phyloP scores from a whole-genome alignment of 2,797 vertebrate genomes.

The Salarias fasciatus region DNA sequence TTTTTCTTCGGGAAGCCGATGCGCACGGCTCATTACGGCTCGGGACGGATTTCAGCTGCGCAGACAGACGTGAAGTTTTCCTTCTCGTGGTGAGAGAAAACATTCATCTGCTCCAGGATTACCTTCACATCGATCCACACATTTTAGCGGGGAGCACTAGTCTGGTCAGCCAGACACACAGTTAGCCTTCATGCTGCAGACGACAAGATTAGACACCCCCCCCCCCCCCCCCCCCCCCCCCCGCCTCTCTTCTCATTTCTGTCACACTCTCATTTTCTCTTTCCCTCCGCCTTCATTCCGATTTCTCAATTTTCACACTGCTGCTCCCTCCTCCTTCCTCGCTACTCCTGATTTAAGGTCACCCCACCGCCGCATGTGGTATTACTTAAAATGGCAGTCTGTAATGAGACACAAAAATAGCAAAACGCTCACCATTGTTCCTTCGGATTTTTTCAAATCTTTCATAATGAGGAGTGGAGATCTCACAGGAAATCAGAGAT shows the following conservation, averaged over 20 bases:
- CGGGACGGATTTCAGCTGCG: too few species aligned
- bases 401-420: too few species aligned
- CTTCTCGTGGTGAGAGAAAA: too few species aligned
- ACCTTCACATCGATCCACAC: too few species aligned
- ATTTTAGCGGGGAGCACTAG: too few species aligned
- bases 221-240: constrained; percentile 18
- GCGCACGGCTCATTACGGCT: too few species aligned
- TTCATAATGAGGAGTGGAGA: not conserved
- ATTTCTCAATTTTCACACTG: constrained; percentile 43
- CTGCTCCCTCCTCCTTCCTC: constrained; percentile 10
- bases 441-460: not conserved
- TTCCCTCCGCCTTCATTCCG: constrained; percentile 27
- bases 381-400: not conserved
- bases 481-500: too few species aligned
- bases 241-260: constrained; percentile 25
- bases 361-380: constrained; percentile 7
- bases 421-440: too few species aligned
- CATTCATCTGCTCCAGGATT: too few species aligned
- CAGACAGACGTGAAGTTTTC: too few species aligned
- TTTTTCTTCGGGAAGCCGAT: constrained; percentile 11
- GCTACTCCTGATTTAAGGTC: constrained; percentile 13
- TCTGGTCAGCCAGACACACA: constrained; percentile 51
- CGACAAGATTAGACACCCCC: constrained; percentile 56
- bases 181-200: constrained; percentile 44
- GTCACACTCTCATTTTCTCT: constrained; percentile 42